Percentiles rank a stretch among this genome's conserved stretches.
Conservation (phyloP, 2,797 vertebrate genomes). For the Alosa sapidissima region DNA sequence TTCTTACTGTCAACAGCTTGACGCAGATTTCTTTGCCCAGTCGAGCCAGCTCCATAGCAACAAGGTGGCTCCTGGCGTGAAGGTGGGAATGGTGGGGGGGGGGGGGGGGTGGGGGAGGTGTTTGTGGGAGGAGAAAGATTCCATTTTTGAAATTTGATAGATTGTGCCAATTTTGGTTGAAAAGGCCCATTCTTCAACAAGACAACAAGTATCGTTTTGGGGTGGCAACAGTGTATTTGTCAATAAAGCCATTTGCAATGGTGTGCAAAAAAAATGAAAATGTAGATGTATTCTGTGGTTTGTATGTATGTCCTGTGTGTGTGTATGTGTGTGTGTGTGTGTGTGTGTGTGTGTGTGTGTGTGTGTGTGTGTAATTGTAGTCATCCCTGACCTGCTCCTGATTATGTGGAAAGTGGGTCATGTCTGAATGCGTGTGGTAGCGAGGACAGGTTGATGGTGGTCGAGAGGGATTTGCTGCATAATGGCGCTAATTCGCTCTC, state of each 20-base stretch:
- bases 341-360: neutral
- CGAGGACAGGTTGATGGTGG: neutral
- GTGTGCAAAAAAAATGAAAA: neutral
- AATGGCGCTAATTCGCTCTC: constrained; percentile 28
- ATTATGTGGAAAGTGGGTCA: constrained; percentile 44
- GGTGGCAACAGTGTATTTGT: neutral
- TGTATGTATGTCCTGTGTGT: neutral
- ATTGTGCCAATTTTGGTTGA: constrained; percentile 5
- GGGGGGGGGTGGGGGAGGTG: neutral
- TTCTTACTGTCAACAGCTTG: constrained; percentile 32
- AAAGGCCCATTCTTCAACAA: constrained; percentile 2
- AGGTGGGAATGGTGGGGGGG: neutral
- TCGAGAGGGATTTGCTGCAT: constrained; percentile 23
- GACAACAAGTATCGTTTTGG: neutral
- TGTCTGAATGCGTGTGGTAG: constrained; percentile 24
- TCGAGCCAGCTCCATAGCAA: neutral
- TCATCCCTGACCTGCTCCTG: constrained; percentile 43
- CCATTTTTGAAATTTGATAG: neutral
- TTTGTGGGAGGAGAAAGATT: neutral
- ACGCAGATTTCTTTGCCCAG: neutral
- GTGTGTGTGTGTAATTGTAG: constrained; percentile 29
- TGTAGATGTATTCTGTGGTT: neutral
- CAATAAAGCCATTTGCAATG: neutral
- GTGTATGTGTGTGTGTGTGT: neutral
- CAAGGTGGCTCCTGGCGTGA: constrained; percentile 12